Conservation (phyloP, 2,888 invertebrate genomes). For the Conomelus anceps region DNA sequence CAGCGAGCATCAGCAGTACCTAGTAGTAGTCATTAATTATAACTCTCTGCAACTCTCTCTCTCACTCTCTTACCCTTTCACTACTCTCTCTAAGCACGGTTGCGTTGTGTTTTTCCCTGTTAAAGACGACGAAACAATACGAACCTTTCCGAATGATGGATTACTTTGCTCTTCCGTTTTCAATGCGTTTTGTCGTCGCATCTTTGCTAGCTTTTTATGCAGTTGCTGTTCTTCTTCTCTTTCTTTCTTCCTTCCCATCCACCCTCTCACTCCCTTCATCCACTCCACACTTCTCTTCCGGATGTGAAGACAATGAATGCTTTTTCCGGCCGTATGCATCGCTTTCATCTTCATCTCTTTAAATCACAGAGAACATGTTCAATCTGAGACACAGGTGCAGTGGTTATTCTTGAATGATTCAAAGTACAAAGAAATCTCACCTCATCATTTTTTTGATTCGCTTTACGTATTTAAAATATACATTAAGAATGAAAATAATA, state of each 20-base stretch:
- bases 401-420: not conserved
- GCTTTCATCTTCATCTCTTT: not conserved
- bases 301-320: not conserved
- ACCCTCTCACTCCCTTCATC: not conserved
- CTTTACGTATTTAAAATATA: not conserved
- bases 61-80: not conserved
- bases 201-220: not conserved
- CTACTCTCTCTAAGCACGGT: not conserved
- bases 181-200: not conserved
- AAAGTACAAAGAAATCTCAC: too few species aligned
- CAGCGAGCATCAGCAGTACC: not conserved
- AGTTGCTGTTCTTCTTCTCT: not conserved
- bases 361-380: not conserved
- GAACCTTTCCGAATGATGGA: not conserved
- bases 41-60: not conserved
- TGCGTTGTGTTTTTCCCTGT: not conserved
- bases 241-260: not conserved
- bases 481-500: not conserved
- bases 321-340: not conserved
- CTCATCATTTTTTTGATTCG: not conserved
- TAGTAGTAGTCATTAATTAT: not conserved
- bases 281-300: not conserved
- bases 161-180: not conserved
- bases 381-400: not conserved
- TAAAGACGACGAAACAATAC: not conserved